Evolutionary conservation across 2,113 vertebrate genomes (phyloP).

Genomic region (Gobio gobio): DNA sequence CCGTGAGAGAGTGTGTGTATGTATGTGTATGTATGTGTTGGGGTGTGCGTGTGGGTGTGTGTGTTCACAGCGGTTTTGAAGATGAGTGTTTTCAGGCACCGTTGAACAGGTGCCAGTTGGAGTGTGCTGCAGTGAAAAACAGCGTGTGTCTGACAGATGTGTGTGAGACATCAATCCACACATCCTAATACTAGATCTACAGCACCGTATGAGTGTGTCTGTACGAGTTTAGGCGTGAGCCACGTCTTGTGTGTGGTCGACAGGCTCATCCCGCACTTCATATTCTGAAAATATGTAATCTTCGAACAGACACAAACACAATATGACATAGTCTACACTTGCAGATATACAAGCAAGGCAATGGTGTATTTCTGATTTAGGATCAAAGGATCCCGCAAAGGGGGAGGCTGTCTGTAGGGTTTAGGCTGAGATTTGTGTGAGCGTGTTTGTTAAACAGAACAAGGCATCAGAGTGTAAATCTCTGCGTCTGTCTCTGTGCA

Average conservation of each 20-base stretch:
- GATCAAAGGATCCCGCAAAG: background rate
- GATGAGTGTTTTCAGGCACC: slow-evolving; percentile 53
- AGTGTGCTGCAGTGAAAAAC: slow-evolving; percentile 70
- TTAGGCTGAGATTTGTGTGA: slow-evolving; percentile 23
- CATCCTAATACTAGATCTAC: slow-evolving; percentile 72
- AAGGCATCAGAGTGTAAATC: slow-evolving; percentile 22
- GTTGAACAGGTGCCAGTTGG: slow-evolving; percentile 60
- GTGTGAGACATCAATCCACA: slow-evolving; percentile 76
- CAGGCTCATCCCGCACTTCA: slow-evolving; percentile 9
- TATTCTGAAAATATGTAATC: background rate
- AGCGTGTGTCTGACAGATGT: slow-evolving; percentile 74
- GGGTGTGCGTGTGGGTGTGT: slow-evolving; percentile 13
- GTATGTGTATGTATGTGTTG: background rate
- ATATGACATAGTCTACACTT: background rate
- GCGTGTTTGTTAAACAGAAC: slow-evolving; percentile 23
- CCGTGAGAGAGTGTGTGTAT: background rate
- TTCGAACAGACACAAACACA: background rate
- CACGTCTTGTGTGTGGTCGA: slow-evolving; percentile 4
- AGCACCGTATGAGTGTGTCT: slow-evolving; percentile 32
- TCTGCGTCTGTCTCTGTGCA: slow-evolving; percentile 30
- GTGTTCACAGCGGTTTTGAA: slow-evolving; percentile 22
- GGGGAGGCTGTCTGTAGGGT: slow-evolving; percentile 12
- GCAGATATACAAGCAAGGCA: background rate
- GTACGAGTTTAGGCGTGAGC: background rate
- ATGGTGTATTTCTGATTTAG: background rate